phyloP scores from a whole-genome alignment of 2,888 invertebrate genomes.

The Epinotia brunnichana region DNA sequence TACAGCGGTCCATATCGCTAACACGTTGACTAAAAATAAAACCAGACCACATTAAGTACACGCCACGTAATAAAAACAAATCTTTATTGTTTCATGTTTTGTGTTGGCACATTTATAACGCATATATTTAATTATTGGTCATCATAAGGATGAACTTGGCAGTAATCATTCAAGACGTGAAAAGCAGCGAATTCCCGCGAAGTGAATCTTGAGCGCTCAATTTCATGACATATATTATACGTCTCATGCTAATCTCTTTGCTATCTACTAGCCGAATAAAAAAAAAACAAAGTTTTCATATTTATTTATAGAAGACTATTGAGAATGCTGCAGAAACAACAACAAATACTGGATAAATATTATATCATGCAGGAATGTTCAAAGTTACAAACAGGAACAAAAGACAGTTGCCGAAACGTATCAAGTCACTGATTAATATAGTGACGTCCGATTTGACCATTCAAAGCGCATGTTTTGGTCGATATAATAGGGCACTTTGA shows the following conservation, averaged over 20 bases:
- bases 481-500: slow-evolving; percentile 36
- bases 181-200: slow-evolving; percentile 20
- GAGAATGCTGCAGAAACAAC: background rate
- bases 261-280: background rate
- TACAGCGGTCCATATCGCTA: slow-evolving; percentile 70
- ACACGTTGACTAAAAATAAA: slow-evolving; percentile 72
- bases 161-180: slow-evolving; percentile 9
- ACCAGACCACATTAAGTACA: slow-evolving; percentile 62
- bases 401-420: slow-evolving; percentile 8
- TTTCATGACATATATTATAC: background rate
- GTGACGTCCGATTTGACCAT: slow-evolving; percentile 26
- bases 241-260: no score
- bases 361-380: background rate
- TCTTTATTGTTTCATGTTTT: slow-evolving; percentile 63
- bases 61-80: slow-evolving; percentile 72
- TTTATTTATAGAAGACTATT: background rate
- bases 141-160: slow-evolving; percentile 7
- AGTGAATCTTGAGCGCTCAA: slow-evolving; percentile 17
- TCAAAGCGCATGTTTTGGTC: slow-evolving; percentile 35
- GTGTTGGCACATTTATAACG: slow-evolving; percentile 25
- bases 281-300: background rate
- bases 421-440: slow-evolving; percentile 27
- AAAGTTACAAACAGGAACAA: slow-evolving; percentile 13
- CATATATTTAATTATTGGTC: slow-evolving; percentile 17
- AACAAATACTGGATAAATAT: background rate